Evolutionary conservation across 2,797 vertebrate genomes (phyloP), one percentile per base, ranked within the genome.

Genomic region (Fundulus diaphanus): DNA sequence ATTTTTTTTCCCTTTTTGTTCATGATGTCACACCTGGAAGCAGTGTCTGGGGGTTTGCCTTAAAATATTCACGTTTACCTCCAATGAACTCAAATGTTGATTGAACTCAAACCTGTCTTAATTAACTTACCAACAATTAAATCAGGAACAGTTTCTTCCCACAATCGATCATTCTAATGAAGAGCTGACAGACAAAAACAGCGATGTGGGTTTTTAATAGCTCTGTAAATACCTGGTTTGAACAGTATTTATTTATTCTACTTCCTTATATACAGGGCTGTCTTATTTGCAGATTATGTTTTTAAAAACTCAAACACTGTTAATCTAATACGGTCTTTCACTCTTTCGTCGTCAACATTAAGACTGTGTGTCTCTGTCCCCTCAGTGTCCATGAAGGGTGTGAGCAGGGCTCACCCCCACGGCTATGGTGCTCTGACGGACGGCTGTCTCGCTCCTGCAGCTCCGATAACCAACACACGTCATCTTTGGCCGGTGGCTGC

Each of bases 401-500:
- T 91, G 97, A 97, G 92, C 93, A 93, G 86, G 96, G 93, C 93
- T 95, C 94, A 37, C 96, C 96, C 74, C 97, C 95, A 0, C 96
- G 96, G 84, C 96, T 91, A 27, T 94, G 96, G 90, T 94, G 96
- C 66, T 88, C 94, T 44, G 97, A 97, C 0, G 92, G 95, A 40
- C 95, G 96, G 24, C 89, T 92, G 78, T 94, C 88, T 70, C 88
- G 94, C 93, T 87, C 96, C 93, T 59, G 93, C 93, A 93, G 96
- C 96, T 22, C 96, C 42, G 81, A 98, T 85, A 87, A 88, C 83
- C 94, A 95, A 49, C 90, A 89, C 82, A 73, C 76, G 0, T 79
- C 76, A 0, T 77, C 79, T 16, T 7, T 95, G 56, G 79, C 87
- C 0, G 95, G 95, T 76, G 33, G 78, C 51, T 93, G 78, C 20